These are phyloP conservation scores for Microctenopoma lineatum DNA, from an alignment of 2,797 vertebrate species.

Conservation along the genomic window DNA sequence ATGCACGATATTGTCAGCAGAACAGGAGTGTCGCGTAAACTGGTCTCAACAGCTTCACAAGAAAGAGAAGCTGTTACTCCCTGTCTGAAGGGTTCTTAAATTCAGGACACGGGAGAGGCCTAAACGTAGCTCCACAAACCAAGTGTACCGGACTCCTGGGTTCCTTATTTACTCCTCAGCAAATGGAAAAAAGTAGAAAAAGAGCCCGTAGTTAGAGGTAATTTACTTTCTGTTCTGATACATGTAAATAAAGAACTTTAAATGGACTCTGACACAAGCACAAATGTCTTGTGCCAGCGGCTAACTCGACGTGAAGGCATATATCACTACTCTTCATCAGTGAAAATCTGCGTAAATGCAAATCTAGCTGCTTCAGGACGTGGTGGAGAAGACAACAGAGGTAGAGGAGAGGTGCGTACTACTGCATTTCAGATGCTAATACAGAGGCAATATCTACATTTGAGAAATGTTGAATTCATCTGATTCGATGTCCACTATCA, in stretches of 20 bases:
- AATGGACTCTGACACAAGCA: constrained; percentile 10
- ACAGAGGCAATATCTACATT: too few relatives aligned
- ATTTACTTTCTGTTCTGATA: constrained; percentile 22
- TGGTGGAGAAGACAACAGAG: not conserved
- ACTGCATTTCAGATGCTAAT: not conserved
- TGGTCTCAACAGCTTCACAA: constrained; percentile 56
- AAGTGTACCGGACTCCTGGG: constrained; percentile 6
- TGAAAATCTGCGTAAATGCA: constrained; percentile 40
- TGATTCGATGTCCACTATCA: too few relatives aligned
- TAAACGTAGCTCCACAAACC: constrained; percentile 14
- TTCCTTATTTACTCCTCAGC: constrained; percentile 14
- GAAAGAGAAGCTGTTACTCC: constrained; percentile 9
- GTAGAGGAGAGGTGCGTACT: not conserved
- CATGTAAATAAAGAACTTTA: not conserved
- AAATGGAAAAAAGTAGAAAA: constrained; percentile 27
- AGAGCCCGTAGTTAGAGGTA: constrained; percentile 32
- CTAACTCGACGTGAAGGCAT: constrained; percentile 12
- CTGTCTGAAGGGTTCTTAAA: constrained; percentile 9
- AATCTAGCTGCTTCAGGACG: constrained; percentile 5
- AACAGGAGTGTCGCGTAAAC: constrained; percentile 45
- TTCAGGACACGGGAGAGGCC: not conserved
- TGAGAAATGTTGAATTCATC: too few relatives aligned
- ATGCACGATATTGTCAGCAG: constrained; percentile 66
- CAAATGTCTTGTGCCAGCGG: constrained; percentile 18
- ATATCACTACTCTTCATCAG: constrained; percentile 5